These are phyloP conservation scores for Stramonita haemastoma DNA, from an alignment of 2,888 invertebrate species.

Conservation along the genomic window DNA sequence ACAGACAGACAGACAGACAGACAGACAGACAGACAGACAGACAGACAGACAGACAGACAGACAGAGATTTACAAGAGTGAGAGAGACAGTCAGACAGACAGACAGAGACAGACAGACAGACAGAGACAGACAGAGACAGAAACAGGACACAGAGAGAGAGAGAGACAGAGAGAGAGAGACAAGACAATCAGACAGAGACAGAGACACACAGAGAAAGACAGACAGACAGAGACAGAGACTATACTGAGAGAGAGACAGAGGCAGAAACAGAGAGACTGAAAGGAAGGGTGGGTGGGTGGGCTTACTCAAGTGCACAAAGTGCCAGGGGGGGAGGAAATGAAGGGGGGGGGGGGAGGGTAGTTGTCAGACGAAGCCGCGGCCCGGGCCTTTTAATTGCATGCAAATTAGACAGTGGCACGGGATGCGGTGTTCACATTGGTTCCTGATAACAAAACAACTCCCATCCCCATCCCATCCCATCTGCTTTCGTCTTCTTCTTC, in stretches of 20 bases:
- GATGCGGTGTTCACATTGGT: neutral
- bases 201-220: no score
- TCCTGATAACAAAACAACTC: neutral
- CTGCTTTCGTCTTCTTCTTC: neutral
- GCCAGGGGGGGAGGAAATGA: neutral
- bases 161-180: no score
- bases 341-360: neutral
- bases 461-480: no score
- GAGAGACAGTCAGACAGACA: no score
- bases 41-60: no score
- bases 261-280: neutral
- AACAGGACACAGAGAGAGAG: no score
- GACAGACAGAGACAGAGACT: no score
- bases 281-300: neutral
- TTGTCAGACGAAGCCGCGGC: neutral
- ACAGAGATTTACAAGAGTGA: no score
- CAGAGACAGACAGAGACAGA: neutral
- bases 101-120: neutral
- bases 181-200: no score
- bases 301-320: no score
- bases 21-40: no score
- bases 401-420: neutral
- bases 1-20: neutral
- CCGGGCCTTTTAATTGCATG: neutral
- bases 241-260: no score